These are phyloP conservation scores for Oryzias sinensis DNA, from an alignment of 2,797 vertebrate genomes.

Conservation along the genomic window DNA sequence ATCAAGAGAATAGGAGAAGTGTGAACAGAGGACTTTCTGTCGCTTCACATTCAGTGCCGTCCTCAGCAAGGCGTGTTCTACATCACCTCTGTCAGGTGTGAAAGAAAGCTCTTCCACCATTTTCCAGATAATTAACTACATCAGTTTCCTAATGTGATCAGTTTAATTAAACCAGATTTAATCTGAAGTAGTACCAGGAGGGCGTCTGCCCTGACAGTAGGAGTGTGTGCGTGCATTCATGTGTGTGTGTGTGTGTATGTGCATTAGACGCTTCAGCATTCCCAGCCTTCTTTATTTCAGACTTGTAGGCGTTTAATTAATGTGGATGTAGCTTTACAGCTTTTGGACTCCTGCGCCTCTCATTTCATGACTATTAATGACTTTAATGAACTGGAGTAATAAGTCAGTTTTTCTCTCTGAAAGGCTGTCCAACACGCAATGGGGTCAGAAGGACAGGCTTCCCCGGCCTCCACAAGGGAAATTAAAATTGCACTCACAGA, in stretches of 20 bases:
- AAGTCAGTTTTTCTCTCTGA: conserved; percentile 94
- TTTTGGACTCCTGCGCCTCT: conserved; percentile 98
- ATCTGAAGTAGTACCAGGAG: conserved; percentile 82
- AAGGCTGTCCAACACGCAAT: conserved; percentile 77
- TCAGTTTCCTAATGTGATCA: conserved; percentile 99
- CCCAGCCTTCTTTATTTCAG: conserved; percentile 82
- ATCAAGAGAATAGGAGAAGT: neutral
- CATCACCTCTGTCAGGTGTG: conserved; percentile 85
- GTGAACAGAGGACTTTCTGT: neutral
- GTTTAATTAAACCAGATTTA: conserved; percentile 99
- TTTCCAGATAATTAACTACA: conserved; percentile 99
- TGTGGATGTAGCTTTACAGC: conserved; percentile 98
- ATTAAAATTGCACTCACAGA: conserved; percentile 71
- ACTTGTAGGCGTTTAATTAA: conserved; percentile 98
- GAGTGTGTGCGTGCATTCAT: conserved; percentile 27
- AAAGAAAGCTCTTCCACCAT: conserved; percentile 85
- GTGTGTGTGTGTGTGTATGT: conserved; percentile 22
- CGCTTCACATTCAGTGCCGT: conserved; percentile 59
- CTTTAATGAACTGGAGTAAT: conserved; percentile 99
- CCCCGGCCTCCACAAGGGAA: conserved; percentile 64
- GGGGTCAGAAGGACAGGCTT: conserved; percentile 59
- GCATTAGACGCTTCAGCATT: conserved; percentile 31
- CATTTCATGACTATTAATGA: conserved; percentile 99
- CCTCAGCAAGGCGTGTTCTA: conserved; percentile 77
- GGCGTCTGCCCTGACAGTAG: conserved; percentile 51